Evolutionary conservation across 1,140 invertebrate species (phyloP).

Genomic region (Doryteuthis pealeii): DNA sequence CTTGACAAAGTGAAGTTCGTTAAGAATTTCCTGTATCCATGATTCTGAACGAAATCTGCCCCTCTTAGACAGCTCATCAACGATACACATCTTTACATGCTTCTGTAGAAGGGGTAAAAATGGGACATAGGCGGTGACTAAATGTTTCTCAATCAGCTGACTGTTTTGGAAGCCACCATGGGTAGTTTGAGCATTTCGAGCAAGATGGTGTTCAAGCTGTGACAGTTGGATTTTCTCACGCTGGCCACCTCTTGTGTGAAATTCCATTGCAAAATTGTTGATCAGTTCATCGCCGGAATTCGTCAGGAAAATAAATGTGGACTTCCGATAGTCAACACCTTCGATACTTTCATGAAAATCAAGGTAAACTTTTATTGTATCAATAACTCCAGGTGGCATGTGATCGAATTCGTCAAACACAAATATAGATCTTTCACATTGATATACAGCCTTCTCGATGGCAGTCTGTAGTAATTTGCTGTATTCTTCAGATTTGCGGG

Average conservation of each 20-base stretch:
- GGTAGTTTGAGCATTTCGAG: conserved; percentile 30
- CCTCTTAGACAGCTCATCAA: conserved; percentile 52
- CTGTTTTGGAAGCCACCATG: conserved; percentile 42
- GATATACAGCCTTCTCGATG: conserved; percentile 67
- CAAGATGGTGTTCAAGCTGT: conserved; percentile 36
- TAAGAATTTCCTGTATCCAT: conserved; percentile 30
- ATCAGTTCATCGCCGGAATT: conserved; percentile 40
- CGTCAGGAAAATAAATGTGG: conserved; percentile 84
- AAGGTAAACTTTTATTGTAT: conserved; percentile 84
- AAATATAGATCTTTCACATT: conserved; percentile 80
- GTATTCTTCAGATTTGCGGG: conserved; percentile 50
- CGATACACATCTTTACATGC: conserved; percentile 77
- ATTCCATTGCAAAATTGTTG: conserved; percentile 22
- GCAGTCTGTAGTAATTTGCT: conserved; percentile 63
- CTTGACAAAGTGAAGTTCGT: conserved; percentile 32
- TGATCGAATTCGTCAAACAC: conserved; percentile 98
- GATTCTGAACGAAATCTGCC: conserved; percentile 18
- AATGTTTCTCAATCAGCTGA: conserved; percentile 75
- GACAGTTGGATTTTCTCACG: conserved; percentile 33
- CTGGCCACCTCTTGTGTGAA: conserved; percentile 24
- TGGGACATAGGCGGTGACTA: conserved; percentile 93
- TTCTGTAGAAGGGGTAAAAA: conserved; percentile 86
- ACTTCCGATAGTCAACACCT: conserved; percentile 66
- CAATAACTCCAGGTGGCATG: conserved; percentile 82
- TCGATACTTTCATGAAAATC: conserved; percentile 74